These are phyloP conservation scores for Linyphia triangularis DNA, from an alignment of 2,888 invertebrate species.

Conservation along the genomic window DNA sequence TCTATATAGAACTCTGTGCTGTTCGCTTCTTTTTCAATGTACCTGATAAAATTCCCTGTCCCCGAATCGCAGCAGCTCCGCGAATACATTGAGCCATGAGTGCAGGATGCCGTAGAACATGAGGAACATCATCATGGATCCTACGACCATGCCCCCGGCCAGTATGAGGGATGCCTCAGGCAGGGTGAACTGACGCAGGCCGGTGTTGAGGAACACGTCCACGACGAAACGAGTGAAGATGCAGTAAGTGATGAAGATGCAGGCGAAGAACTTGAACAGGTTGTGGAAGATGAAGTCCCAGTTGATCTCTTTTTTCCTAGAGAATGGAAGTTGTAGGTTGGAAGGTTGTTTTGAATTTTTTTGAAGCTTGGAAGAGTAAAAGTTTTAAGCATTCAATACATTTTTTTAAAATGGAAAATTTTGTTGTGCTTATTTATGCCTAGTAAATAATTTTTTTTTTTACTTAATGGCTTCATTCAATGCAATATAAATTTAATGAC, in stretches of 20 bases:
- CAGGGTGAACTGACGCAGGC: slow-evolving; percentile 11
- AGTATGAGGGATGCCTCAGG: slow-evolving; percentile 15
- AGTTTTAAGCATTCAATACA: too few relatives aligned
- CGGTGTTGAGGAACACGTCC: slow-evolving; percentile 41
- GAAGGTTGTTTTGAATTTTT: too few relatives aligned
- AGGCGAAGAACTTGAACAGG: slow-evolving; percentile 87
- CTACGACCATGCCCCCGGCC: slow-evolving; percentile 88
- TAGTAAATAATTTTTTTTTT: too few relatives aligned
- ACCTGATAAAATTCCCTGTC: slow-evolving; percentile 91
- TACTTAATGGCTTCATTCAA: too few relatives aligned
- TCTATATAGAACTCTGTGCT: too few relatives aligned
- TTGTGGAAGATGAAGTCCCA: slow-evolving; percentile 83
- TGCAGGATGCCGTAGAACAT: slow-evolving; percentile 94
- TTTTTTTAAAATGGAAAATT: too few relatives aligned
- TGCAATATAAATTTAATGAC: too few relatives aligned
- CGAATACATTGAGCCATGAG: slow-evolving; percentile 93
- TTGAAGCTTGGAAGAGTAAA: too few relatives aligned
- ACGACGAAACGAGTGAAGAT: slow-evolving; percentile 48
- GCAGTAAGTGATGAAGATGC: slow-evolving; percentile 86
- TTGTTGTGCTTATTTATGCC: too few relatives aligned
- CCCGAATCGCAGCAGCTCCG: slow-evolving; percentile 91
- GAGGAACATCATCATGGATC: slow-evolving; percentile 85
- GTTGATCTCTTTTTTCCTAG: slow-evolving; percentile 47
- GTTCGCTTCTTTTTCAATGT: too few relatives aligned
- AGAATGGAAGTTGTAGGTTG: neutral